These are phyloP conservation scores for Pedetes capensis DNA, from an alignment of 2,113 vertebrate species.

Conservation along the genomic window DNA sequence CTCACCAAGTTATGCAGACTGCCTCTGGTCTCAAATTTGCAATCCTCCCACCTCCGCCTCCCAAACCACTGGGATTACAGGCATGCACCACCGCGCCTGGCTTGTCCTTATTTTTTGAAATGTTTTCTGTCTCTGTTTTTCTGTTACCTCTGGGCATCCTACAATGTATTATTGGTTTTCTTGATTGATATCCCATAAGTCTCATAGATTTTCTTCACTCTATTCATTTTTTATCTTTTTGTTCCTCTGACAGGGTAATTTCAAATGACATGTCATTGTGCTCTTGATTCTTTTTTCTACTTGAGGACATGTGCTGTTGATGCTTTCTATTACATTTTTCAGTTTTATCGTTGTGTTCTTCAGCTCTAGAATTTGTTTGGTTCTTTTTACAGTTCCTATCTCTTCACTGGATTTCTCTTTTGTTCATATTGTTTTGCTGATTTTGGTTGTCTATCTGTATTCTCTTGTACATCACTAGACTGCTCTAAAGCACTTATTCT, in stretches of 20 bases:
- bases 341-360: not conserved
- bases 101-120: too few relatives aligned
- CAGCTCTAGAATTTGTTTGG: too few relatives aligned
- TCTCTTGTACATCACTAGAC: not conserved
- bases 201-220: not conserved
- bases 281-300: not conserved
- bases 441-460: not conserved
- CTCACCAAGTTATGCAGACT: too few relatives aligned
- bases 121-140: not conserved
- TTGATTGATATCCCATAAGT: not conserved
- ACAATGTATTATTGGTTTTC: not conserved
- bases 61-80: too few relatives aligned
- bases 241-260: not conserved
- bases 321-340: not conserved
- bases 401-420: not conserved
- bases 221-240: not conserved
- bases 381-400: not conserved
- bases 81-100: too few relatives aligned
- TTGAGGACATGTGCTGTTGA: not conserved
- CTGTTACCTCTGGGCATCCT: not conserved
- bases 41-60: too few relatives aligned
- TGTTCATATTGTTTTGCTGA: not conserved
- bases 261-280: not conserved
- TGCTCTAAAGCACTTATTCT: not conserved
- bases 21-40: too few relatives aligned